phyloP scores from a whole-genome alignment of 2,113 vertebrate species.

The Origma solitaria region DNA sequence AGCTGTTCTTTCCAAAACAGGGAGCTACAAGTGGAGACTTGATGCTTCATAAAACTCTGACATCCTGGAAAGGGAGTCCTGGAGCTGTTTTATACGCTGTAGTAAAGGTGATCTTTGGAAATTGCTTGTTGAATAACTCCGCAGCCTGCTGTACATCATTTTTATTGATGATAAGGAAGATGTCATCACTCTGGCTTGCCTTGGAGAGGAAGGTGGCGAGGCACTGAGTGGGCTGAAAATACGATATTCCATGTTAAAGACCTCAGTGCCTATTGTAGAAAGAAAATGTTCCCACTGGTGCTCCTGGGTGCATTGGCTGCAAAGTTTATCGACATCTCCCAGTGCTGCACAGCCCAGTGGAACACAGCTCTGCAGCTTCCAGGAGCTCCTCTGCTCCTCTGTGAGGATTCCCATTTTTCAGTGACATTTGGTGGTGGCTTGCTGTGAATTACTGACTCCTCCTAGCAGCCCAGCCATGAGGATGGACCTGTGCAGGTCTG shows the following conservation, averaged over 20 bases:
- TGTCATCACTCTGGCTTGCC: slow-evolving; percentile 10
- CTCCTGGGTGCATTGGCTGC: not conserved
- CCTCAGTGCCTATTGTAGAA: slow-evolving; percentile 6
- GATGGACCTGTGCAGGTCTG: not conserved
- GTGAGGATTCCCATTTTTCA: not conserved
- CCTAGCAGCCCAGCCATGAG: not conserved
- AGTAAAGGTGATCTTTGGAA: slow-evolving; percentile 69
- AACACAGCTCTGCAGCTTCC: not conserved
- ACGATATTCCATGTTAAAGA: slow-evolving; percentile 26
- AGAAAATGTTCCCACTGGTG: slow-evolving; percentile 25
- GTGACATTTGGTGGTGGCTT: slow-evolving; percentile 25
- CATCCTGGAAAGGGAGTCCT: slow-evolving; percentile 56
- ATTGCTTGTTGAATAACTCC: slow-evolving; percentile 63
- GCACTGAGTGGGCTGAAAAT: not conserved
- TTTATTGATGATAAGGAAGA: slow-evolving; percentile 67
- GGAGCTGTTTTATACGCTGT: slow-evolving; percentile 53
- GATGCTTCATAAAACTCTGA: slow-evolving; percentile 54
- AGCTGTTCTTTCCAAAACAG: not conserved
- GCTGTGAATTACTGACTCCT: slow-evolving; percentile 38
- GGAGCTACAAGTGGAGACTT: slow-evolving; percentile 1
- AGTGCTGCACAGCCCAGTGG: not conserved
- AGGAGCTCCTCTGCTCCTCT: slow-evolving; percentile 9
- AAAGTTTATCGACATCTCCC: slow-evolving; percentile 35
- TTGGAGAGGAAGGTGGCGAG: not conserved
- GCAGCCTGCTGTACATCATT: slow-evolving; percentile 22